Evolutionary conservation across 2,797 vertebrate species (phyloP).

Genomic region (Neostethus bicornis): DNA sequence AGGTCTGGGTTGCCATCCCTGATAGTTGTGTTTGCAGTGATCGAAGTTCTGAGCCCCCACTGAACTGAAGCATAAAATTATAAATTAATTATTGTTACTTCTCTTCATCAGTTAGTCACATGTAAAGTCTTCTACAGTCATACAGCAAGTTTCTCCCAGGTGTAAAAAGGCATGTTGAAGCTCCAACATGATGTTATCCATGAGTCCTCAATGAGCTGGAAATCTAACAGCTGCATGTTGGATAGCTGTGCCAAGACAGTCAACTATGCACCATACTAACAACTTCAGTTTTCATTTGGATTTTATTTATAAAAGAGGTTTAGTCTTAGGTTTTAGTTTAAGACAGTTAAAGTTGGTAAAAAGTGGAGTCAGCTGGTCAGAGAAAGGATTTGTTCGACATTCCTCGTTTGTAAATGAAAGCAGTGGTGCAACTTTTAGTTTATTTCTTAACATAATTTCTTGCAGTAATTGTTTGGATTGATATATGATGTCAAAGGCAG

Average conservation of each 20-base stretch:
- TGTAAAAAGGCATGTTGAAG: not conserved
- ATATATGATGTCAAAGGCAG: not conserved
- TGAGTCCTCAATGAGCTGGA: slow-evolving; percentile 1
- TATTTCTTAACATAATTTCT: not conserved
- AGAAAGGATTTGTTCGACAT: not conserved
- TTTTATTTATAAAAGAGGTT: not conserved
- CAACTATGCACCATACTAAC: not conserved
- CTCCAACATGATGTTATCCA: not conserved
- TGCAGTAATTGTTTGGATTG: too few species aligned
- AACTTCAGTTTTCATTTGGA: not conserved
- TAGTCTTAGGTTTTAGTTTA: not conserved
- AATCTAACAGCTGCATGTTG: not conserved
- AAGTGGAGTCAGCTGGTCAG: not conserved
- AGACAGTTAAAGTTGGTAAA: not conserved
- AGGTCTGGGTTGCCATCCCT: not conserved
- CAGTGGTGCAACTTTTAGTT: too few species aligned
- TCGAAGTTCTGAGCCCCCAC: too few species aligned
- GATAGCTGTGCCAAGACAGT: not conserved
- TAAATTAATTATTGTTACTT: not conserved
- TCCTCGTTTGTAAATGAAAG: too few species aligned
- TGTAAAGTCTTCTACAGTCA: not conserved
- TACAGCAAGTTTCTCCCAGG: not conserved
- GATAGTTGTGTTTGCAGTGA: not conserved
- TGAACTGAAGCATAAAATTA: not conserved
- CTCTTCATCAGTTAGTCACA: not conserved